Evolutionary conservation across 2,113 vertebrate genomes (phyloP), one percentile per base, ranked within the genome.

Genomic region (Corythoichthys haematopterus): DNA sequence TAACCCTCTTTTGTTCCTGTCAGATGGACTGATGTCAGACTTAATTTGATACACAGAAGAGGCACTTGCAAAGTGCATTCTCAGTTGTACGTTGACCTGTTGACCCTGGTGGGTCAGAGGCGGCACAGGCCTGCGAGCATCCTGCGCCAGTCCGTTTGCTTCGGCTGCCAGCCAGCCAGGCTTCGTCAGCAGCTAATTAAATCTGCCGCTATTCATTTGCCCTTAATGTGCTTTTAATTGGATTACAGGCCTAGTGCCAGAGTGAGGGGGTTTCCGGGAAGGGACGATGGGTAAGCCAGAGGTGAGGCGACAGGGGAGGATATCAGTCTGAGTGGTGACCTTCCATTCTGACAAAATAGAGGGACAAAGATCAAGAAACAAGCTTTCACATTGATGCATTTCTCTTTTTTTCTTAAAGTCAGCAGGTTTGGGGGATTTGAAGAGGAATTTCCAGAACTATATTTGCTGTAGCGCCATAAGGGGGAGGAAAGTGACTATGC

Each of bases 141-240:
- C 55, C 70, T 3, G 38, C 1, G 46, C 38, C 70, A 74, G 3
- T 51, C 72, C 69, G n/a, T 62, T 65, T 46, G 47, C 58, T 68
- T 3, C 65, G 66, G 70, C 79, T 73, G 52, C 74, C 80, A 62
- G 52, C 51, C 63, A 67, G 55, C 70, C 76, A 79, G 75, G 85
- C 87, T 87, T 90, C 75, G 75, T 88, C 90, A 82, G 85, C 73
- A 50, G 80, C 85, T 89, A 91, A 91, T 92, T 90, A 79, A 88
- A 91, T 92, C 85, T 84, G 68, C 65, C 2, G 65, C 81, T 81
- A 87, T 91, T 90, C 84, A 90, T 91, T 92, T 87, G 72, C 78
- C 65, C 70, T 72, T 89, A 89, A 92, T 90, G 87, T 86, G 88
- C 77, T 87, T 88, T 89, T 92, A 92, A 91, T 92, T 90, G 83